These are phyloP conservation scores for Prorops nasuta DNA, from an alignment of 1,140 invertebrate genomes.

Conservation along the genomic window DNA sequence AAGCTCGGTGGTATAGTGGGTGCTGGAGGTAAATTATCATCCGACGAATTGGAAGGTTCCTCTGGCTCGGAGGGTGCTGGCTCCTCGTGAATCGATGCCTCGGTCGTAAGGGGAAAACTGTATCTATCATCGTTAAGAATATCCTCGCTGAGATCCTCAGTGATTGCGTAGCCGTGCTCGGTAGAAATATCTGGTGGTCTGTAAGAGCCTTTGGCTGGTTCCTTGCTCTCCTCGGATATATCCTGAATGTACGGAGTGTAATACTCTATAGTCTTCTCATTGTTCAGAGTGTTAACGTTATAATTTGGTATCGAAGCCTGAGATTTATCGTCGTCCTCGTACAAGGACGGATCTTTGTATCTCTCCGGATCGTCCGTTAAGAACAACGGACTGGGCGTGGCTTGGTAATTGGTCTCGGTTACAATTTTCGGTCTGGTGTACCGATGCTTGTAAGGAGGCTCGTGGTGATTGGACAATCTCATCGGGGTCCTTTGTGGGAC, in stretches of 20 bases:
- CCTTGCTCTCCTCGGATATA: conserved; percentile 26
- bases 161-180: conserved; percentile 34
- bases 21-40: conserved; percentile 7
- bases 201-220: conserved; percentile 8
- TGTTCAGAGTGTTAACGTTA: conserved; percentile 12
- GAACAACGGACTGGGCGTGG: conserved; percentile 30
- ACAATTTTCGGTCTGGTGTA: conserved; percentile 40
- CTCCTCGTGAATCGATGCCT: conserved; percentile 17
- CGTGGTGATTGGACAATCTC: conserved; percentile 23
- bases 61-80: conserved; percentile 19
- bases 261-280: conserved; percentile 40
- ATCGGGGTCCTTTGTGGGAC: not conserved
- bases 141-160: conserved; percentile 33
- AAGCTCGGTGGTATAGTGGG: conserved; percentile 30
- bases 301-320: not conserved
- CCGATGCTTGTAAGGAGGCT: conserved; percentile 16
- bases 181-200: conserved; percentile 19
- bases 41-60: conserved; percentile 13
- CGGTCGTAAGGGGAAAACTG: conserved; percentile 22
- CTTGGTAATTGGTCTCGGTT: conserved; percentile 44
- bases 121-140: conserved; percentile 29
- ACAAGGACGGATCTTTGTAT: conserved; percentile 13
- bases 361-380: conserved; percentile 23
- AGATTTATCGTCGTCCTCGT: conserved; percentile 2
- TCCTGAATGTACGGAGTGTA: conserved; percentile 42